Evolutionary conservation across 2,888 invertebrate species (phyloP), one percentile per base, ranked within the genome.

Genomic region (Drosophila rellima): DNA sequence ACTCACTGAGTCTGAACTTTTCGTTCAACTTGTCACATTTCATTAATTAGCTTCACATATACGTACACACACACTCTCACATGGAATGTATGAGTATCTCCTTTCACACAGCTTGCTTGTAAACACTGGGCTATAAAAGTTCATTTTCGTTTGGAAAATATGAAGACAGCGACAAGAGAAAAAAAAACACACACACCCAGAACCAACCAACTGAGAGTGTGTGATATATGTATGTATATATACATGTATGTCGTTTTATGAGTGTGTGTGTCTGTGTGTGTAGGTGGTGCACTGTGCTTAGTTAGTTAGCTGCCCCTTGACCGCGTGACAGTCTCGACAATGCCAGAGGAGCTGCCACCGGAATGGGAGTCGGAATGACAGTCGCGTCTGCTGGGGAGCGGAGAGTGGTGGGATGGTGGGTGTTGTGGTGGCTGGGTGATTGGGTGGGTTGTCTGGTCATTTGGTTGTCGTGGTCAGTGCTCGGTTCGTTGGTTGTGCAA

Each of bases 401-500:
- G 17, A n/a, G 4, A 2, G 39, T 7, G 29, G 47, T 6, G 10
- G n/a, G n/a, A n/a, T 7, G 11, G 4, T 7, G 11, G 13, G 3
- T 8, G n/a, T 11, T 11, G 0, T 1, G 39, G 11, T n/a, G 23
- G 17, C 6, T 1, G 11, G 31, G 17, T 29, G 31, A 35, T 8
- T 8, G 18, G n/a, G 1, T 7, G 18, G 31, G 60, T 11, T 48
- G 47, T 56, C 65, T 56, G 54, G 57, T 37, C 55, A 67, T 68
- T 60, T 62, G 67, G 52, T 51, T 62, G 61, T 51, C 62, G 61
- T 75, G 72, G 75, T 61, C 61, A 65, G 69, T 39, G 62, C 57
- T 67, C 54, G 62, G 62, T 35, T 69, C 68, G 73, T 72, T 76
- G 78, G 42, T 47, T 77, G 44, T 52, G 45, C 45, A 73, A 72